Evolutionary conservation across 2,113 vertebrate species (phyloP).

Genomic region (Tauraco erythrolophus): DNA sequence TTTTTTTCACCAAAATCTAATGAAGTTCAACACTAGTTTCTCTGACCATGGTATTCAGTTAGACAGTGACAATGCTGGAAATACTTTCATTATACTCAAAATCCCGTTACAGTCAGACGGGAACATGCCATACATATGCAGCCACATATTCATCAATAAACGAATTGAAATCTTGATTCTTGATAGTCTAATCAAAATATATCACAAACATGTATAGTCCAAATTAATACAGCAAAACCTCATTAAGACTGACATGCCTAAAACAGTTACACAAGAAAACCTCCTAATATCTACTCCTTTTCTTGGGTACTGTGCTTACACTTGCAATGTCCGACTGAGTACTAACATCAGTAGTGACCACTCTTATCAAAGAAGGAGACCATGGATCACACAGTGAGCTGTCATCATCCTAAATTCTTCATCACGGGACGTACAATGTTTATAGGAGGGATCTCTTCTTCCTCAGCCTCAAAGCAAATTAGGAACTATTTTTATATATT

Average conservation of each 20-base stretch:
- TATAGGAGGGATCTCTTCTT: not conserved
- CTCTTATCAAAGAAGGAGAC: not conserved
- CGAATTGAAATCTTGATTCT: not conserved
- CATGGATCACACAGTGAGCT: not conserved
- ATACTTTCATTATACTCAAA: not conserved
- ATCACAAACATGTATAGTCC: not conserved
- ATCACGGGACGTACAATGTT: not conserved
- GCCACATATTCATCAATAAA: not conserved
- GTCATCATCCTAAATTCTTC: not conserved
- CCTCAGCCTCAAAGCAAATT: not conserved
- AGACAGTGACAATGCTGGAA: not conserved
- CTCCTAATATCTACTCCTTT: not conserved
- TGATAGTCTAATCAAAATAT: not conserved
- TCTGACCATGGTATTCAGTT: not conserved
- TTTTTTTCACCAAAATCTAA: not conserved
- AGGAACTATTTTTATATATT: not conserved
- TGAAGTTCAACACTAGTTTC: not conserved
- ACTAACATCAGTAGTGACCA: not conserved
- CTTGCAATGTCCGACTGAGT: not conserved
- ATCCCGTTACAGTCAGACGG: not conserved
- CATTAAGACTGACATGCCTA: not conserved
- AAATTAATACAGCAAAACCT: not conserved
- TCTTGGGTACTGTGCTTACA: not conserved
- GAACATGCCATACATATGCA: not conserved
- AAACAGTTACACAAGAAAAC: not conserved